Percentiles rank a stretch among this genome's conserved stretches.
phyloP scores from a whole-genome alignment of 2,113 vertebrate genomes.

The Rutilus rutilus region DNA sequence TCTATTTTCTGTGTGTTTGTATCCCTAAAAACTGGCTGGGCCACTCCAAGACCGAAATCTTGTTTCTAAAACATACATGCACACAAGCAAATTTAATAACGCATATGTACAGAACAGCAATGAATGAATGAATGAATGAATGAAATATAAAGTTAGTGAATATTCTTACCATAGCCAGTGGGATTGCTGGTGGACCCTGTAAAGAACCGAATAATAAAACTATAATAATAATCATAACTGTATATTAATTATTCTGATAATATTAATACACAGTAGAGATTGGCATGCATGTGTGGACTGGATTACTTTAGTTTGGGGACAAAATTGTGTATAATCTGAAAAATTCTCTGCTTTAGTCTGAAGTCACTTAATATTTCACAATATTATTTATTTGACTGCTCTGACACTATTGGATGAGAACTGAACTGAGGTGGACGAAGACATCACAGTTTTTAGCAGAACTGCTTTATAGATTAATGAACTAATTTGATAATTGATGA shows the following conservation, averaged over 20 bases:
- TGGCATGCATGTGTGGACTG: not conserved
- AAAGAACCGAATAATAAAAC: conserved; percentile 48
- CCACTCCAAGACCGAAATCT: conserved; percentile 76
- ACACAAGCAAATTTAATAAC: conserved; percentile 24
- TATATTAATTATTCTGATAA: not conserved
- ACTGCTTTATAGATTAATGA: no score
- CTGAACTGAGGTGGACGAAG: no score
- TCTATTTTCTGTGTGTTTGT: conserved; percentile 80
- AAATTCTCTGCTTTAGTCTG: not conserved
- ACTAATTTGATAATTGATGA: no score
- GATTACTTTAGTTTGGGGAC: not conserved
- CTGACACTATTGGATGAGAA: no score
- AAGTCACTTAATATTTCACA: not conserved
- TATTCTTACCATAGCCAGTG: conserved; percentile 82
- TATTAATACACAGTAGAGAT: not conserved
- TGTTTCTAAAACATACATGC: conserved; percentile 63
- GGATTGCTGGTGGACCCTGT: conserved; percentile 80
- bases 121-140: not conserved
- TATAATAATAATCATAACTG: conserved; percentile 19
- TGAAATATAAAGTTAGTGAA: not conserved
- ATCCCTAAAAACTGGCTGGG: conserved; percentile 78
- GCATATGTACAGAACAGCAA: not conserved
- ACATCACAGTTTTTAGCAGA: no score
- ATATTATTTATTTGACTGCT: no score
- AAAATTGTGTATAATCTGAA: not conserved